Base-by-base conservation (phyloP, 2,888 invertebrate genomes). In the Parthenolecanium corni region DNA sequence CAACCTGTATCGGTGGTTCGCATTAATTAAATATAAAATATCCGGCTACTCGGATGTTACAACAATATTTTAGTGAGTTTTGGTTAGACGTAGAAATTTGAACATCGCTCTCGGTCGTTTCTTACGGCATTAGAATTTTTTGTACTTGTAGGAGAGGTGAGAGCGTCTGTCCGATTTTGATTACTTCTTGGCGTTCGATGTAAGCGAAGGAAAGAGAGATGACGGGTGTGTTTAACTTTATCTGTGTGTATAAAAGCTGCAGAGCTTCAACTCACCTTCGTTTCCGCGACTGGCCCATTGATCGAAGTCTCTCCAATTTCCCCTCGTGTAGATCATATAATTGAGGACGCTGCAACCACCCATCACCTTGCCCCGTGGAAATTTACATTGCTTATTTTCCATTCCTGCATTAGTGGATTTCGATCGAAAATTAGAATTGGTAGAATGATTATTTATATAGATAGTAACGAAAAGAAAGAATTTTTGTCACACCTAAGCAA, bases 281-380 rank as follows among this genome's bases (percentile, higher is more conserved):
- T 86, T 85, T 0, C 86, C 89, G 69, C 82, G 71, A 1, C 75
- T 75, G 14, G 80, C 80, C 91, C 91, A 91, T 3, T 77, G 74
- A 70, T 90, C 84, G 71, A 85, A 91, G 70, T 91, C 89, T 3
- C 76, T 73, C 0, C 78, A 77, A 68, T 82, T 79, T 12, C 86
- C 88, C 66, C 86, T 75, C 0, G 84, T 85, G 69, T 85, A 87
- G 69, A 85, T 82, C 88, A 91, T 88, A 68, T 83, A 84, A 71
- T 90, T 90, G 11, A 89, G 75, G 0, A 85, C 82, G 66, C 85
- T 85, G 9, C 83, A 83, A 1, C 91, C 91, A 5, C 91, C 91
- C 71, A 91, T 78, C 0, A 86, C 85, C 72, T 85, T 88, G 2
- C 89, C 90, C 52, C 73, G 67, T 20, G 64, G 67, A 52, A 49